These are phyloP conservation scores for Genyomyrus donnyi DNA, from an alignment of 2,113 vertebrate species.

Conservation along the genomic window DNA sequence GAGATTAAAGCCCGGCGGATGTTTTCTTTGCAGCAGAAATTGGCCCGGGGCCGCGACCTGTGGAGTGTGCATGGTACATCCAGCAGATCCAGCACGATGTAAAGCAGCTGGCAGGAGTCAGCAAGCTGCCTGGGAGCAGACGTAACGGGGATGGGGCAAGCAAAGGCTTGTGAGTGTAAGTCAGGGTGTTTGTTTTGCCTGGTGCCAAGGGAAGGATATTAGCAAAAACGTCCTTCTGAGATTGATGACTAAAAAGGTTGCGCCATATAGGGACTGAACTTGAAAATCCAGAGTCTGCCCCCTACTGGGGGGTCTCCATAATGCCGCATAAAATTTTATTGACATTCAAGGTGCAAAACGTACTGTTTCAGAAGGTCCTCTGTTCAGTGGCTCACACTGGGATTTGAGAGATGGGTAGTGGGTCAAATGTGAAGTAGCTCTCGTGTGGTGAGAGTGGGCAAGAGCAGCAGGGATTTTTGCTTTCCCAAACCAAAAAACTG, in stretches of 20 bases:
- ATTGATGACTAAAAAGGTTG: not conserved
- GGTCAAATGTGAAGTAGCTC: not conserved
- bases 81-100: slow-evolving; percentile 2
- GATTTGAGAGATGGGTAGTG: not conserved
- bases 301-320: not conserved
- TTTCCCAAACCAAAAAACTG: not conserved
- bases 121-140: not conserved
- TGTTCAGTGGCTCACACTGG: not conserved
- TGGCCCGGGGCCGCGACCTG: slow-evolving; percentile 1
- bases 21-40: slow-evolving; percentile 15
- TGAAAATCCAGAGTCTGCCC: not conserved
- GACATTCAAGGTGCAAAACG: not conserved
- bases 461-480: not conserved
- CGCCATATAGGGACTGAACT: not conserved
- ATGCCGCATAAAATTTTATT: not conserved
- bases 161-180: not conserved
- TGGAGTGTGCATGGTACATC: not conserved
- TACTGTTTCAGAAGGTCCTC: not conserved
- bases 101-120: not conserved
- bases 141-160: not conserved
- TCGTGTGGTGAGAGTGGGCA: not conserved
- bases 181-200: not conserved
- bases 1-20: not conserved
- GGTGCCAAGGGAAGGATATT: not conserved
- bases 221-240: not conserved